Evolutionary conservation across 2,888 invertebrate species (phyloP).

Genomic region (Labia minor): DNA sequence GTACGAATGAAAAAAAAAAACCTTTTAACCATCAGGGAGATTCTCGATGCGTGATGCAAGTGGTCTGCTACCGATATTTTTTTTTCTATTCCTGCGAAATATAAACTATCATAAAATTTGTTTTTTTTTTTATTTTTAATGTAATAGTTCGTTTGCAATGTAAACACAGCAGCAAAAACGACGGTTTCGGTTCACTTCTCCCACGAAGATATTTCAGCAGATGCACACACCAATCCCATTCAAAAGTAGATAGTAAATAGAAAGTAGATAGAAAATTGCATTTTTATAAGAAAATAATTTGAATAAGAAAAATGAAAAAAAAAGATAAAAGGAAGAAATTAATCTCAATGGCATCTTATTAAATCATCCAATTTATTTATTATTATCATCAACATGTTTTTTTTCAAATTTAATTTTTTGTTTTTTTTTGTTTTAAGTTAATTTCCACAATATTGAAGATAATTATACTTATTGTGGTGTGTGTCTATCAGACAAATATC

Average conservation of each 20-base stretch:
- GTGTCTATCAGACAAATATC: slow-evolving; percentile 1
- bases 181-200: background rate
- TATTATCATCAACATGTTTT: no score
- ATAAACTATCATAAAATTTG: no score
- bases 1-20: background rate
- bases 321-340: background rate
- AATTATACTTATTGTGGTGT: background rate
- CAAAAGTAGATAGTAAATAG: no score
- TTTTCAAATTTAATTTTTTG: background rate
- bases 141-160: background rate
- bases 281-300: background rate
- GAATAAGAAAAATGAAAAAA: background rate
- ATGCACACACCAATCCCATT: background rate
- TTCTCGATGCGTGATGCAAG: background rate
- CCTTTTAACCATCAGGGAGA: background rate
- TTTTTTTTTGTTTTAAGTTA: slow-evolving; percentile 7
- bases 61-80: background rate
- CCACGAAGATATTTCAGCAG: background rate
- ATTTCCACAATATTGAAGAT: slow-evolving; percentile 13
- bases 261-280: no score
- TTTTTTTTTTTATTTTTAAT: no score
- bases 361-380: no score
- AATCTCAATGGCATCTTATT: background rate
- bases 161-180: background rate
- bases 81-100: background rate